phyloP scores from a whole-genome alignment of 2,113 vertebrate species.

The Gulo gulo region DNA sequence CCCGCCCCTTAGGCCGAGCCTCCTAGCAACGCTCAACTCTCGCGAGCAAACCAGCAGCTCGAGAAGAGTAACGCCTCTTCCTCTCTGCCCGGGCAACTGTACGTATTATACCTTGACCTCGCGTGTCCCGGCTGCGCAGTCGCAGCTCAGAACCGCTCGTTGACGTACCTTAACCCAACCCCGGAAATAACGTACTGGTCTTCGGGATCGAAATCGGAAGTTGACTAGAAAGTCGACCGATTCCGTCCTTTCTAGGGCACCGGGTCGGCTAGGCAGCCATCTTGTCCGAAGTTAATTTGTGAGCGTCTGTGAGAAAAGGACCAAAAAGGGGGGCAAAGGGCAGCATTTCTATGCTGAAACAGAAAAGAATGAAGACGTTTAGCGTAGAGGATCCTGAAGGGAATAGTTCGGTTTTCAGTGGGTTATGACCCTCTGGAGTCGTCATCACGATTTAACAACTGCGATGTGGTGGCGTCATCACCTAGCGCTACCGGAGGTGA shows the following conservation, averaged over 20 bases:
- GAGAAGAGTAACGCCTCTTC: neutral
- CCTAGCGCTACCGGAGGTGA: accelerated
- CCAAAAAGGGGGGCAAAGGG: too few species aligned
- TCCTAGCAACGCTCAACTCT: constrained; percentile 1
- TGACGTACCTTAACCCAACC: neutral
- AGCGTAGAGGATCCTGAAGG: too few species aligned
- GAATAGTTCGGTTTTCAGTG: neutral
- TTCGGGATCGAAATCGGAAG: neutral
- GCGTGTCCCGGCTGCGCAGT: neutral
- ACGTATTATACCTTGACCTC: accelerated
- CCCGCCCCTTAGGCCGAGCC: neutral
- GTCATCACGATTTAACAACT: neutral
- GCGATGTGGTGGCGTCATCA: neutral
- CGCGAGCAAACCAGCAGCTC: neutral
- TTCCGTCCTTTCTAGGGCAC: neutral
- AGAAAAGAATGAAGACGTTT: neutral
- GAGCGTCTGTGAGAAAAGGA: neutral
- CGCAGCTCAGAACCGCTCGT: neutral
- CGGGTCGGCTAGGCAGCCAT: neutral
- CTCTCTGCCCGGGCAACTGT: accelerated
- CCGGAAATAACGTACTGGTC: neutral
- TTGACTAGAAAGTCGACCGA: neutral
- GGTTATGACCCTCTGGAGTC: neutral
- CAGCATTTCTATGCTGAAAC: neutral
- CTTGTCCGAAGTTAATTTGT: neutral